Conservation (phyloP, 2,113 vertebrate genomes). For the Gobius niger region DNA sequence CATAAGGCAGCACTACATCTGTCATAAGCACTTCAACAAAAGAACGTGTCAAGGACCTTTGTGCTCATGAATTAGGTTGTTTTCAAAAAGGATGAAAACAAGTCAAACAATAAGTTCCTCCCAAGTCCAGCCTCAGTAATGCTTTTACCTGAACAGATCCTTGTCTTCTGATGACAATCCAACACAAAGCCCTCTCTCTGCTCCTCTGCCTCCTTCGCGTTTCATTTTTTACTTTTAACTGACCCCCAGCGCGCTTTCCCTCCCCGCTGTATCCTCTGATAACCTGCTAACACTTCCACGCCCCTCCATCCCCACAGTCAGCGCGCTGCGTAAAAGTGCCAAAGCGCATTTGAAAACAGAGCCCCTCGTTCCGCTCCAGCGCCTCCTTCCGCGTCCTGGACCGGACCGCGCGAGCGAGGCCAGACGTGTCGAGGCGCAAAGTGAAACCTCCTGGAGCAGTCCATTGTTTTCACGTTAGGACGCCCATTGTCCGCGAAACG, state of each 20-base stretch:
- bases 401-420: not conserved
- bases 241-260: not conserved
- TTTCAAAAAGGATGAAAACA: too few species aligned
- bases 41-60: too few species aligned
- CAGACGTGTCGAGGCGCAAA: not conserved
- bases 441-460: not conserved
- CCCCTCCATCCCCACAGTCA: not conserved
- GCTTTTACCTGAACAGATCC: too few species aligned
- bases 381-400: not conserved
- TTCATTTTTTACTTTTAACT: not conserved
- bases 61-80: too few species aligned
- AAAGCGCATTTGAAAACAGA: constrained; percentile 6
- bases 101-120: too few species aligned
- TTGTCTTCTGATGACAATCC: too few species aligned
- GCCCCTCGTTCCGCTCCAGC: not conserved
- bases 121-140: too few species aligned
- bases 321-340: not conserved
- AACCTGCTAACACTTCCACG: not conserved
- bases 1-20: too few species aligned
- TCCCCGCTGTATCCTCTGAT: not conserved
- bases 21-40: too few species aligned
- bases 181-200: too few species aligned
- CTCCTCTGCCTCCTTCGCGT: too few species aligned
- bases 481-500: not conserved
- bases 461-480: not conserved